Base-by-base conservation (phyloP, 1,140 invertebrate species). In the Drosophila bocki region DNA sequence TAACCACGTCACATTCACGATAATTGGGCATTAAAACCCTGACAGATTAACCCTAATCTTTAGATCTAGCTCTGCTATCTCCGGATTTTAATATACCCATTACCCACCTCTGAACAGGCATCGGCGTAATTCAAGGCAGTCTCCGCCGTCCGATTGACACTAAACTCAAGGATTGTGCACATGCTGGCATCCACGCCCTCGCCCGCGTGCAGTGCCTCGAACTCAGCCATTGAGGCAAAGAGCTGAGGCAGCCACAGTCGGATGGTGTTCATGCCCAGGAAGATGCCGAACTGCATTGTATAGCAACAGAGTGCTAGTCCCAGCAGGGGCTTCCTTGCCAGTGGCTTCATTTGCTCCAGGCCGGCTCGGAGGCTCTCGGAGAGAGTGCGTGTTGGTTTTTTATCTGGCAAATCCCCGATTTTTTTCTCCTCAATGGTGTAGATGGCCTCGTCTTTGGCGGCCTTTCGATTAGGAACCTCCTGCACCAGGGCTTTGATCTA, bases 171-270 rank as follows among this genome's bases (percentile, higher is more conserved):
- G 26, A 92, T 91, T 7, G 84, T 82, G 56, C 92, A 93, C 59
- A 93, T 80, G 58, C 77, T 86, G 11, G 82, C 81, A 7, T 84
- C 65, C 29, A 35, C 68, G 42, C 58, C 77, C 7, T 67, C 47
- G 6, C 37, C 58, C 2, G 48, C 41, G 9, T 81, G 53, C 33
- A 67, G 37, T 0, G 53, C 50, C 62, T 92, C 85, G 45, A 60
- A 92, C 39, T 92, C 79, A 1, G 88, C 85, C 74, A 92, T 92
- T 3, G 91, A 91, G n/a, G 92, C 88, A 41, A 93, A 93, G 4
- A 93, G 48, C 44, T 93, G 92, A 0, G 92, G 92, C 44, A 93
- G 51, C 92, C 92, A 93, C n/a, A 92, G 56, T 0, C 92, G 87
- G 22, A 93, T 91, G 2, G 92, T 93, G 33, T 93, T 92, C 79